Evolutionary conservation across 1,140 invertebrate genomes (phyloP), one percentile per base, ranked within the genome.

Genomic region (Polypedilum pembai): DNA sequence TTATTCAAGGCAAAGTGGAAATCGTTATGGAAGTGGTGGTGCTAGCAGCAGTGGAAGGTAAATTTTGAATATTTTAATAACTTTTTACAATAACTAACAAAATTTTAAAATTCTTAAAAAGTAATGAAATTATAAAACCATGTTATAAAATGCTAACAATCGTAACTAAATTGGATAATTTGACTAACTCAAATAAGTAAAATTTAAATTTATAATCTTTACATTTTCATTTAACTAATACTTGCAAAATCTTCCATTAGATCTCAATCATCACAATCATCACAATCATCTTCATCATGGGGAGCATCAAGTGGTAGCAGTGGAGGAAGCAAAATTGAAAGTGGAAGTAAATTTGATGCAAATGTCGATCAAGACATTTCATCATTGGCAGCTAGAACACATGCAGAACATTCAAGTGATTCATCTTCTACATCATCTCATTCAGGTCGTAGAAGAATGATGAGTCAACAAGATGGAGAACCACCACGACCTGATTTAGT

Each of bases 401-500:
- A 74, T 40, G 33, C 65, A 21, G 15, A 69, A 69, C n/a, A 69
- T 21, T 7, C 65, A 63, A 66, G 3, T 12, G 20, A 74, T 10
- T 33, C 73, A 7, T 20, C 24, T n/a, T 63, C 56, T 41, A 69
- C 65, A 41, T 45, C 18, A 17, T 5, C 40, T 1, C 24, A 20
- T 45, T 18, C 74, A 45, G 65, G 65, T 3, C 66, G 74, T 15
- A 20, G 74, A 73, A 12, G 74, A 24, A 75, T 75, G 74, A 75
- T 69, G 41, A 75, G 74, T 56, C 66, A 75, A 73, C 74, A 75
- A 73, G 74, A 75, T 17, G 74, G 74, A 7, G 74, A 75, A 75
- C 66, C 74, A 73, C 40, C 20, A 33, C 18, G 69, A 73, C 41
- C 69, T 21, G 74, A 73, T 73, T 75, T 75, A 4, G 40, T 73